Evolutionary conservation across 92 coral and sea anemone species (phyloP), one percentile per base, ranked within the genome.

Genomic region (Parazoanthus atlanticus): DNA sequence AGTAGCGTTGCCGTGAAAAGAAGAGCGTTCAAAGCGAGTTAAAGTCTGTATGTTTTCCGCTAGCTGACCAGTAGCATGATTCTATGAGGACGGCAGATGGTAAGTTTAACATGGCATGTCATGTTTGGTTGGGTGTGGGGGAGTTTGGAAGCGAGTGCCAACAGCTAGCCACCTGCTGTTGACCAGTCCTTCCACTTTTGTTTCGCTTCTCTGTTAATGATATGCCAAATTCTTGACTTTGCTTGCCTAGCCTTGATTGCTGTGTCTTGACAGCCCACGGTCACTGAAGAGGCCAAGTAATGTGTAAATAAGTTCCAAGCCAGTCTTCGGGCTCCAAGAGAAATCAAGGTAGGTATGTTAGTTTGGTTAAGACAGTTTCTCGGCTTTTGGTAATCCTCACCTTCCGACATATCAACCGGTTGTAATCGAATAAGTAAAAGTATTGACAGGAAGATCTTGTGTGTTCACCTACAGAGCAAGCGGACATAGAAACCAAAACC

Each of bases 211-310:
- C 78, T 70, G 87, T 84, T 84, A 84, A 84, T 84, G 78, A 84
- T 84, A 84, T 84, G 78, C 79, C 87, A 84, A 84, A 84, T 71
- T 84, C 78, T 84, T 84, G 87, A 84, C 87, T 84, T 71, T 84
- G 43, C 87, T 84, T 84, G 87, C 29, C 38, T 40, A 84, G 87
- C 78, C 74, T 70, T 84, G 87, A 84, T 84, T 84, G 87, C 34
- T 49, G 87, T 70, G 82, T 78, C 78, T 84, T 29, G 65, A 69
- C 78, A 71, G 64, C 87, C 87, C 69, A 71, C 78, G 78, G 56
- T 84, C 87, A 70, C 54, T 41, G 87, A 73, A 84, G 78, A 70
- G 64, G 78, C 87, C 40, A 73, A 84, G 87, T 10, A 30, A 71
- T 84, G 87, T 47, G 78, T 70, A 70, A 84, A 70, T 81, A 84